phyloP scores from a whole-genome alignment of 2,888 invertebrate species.

The Phasia obesa region DNA sequence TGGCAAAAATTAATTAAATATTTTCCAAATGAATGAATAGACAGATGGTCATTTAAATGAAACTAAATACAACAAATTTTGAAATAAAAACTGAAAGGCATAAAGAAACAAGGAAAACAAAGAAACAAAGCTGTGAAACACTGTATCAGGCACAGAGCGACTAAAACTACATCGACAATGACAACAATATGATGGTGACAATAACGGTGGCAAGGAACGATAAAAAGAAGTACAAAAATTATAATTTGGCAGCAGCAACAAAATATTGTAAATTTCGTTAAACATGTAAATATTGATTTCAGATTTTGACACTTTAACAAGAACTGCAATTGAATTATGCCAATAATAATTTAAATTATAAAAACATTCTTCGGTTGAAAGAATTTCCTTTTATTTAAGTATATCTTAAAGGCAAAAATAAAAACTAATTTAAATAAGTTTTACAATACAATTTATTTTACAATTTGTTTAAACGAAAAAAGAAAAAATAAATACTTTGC shows the following conservation, averaged over 20 bases:
- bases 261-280: slow-evolving; percentile 8
- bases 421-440: not conserved
- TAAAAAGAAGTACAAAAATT: slow-evolving; percentile 9
- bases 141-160: slow-evolving; percentile 48
- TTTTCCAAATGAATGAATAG: slow-evolving; percentile 79
- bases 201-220: slow-evolving; percentile 12
- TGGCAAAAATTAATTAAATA: slow-evolving; percentile 81
- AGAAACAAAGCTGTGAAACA: slow-evolving; percentile 32
- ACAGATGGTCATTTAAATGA: slow-evolving; percentile 68
- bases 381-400: slow-evolving; percentile 74
- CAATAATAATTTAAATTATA: slow-evolving; percentile 80
- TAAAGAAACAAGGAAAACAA: slow-evolving; percentile 18
- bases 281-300: slow-evolving; percentile 66
- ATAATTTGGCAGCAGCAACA: not conserved
- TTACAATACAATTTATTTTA: not conserved
- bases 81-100: slow-evolving; percentile 33
- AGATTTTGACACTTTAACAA: slow-evolving; percentile 58
- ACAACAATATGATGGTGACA: slow-evolving; percentile 14
- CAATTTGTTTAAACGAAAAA: not conserved
- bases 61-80: slow-evolving; percentile 60
- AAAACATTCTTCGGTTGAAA: slow-evolving; percentile 74
- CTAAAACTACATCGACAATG: slow-evolving; percentile 2
- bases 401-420: slow-evolving; percentile 5
- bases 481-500: slow-evolving; percentile 6
- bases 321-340: slow-evolving; percentile 81